phyloP scores from a whole-genome alignment of 2,888 invertebrate genomes.

The Dryocosmus kuriphilus region DNA sequence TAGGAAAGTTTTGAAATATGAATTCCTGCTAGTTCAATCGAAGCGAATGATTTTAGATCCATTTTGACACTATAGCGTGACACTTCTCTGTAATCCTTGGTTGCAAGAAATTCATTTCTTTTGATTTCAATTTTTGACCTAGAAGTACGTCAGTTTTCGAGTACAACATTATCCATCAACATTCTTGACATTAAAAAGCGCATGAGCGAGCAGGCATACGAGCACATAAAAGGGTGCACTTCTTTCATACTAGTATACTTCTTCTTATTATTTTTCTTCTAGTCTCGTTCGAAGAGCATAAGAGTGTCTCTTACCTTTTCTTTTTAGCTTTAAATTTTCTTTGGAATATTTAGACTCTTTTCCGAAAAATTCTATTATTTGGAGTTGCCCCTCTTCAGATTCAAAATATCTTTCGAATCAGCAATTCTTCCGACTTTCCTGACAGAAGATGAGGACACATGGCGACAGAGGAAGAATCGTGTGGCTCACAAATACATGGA shows the following conservation, averaged over 20 bases:
- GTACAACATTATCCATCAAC: too few species aligned
- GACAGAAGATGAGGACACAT: constrained; percentile 15
- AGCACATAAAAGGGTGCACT: too few species aligned
- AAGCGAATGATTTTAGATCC: constrained; percentile 25
- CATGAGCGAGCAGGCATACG: too few species aligned
- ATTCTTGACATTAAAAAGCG: too few species aligned
- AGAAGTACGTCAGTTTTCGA: too few species aligned
- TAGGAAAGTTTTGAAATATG: constrained; percentile 37
- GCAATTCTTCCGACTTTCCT: background rate
- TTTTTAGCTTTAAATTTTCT: too few species aligned
- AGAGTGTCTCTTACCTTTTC: too few species aligned
- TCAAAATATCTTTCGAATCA: background rate
- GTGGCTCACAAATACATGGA: constrained; percentile 12
- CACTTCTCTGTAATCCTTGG: background rate
- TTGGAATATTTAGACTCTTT: too few species aligned
- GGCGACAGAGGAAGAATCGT: constrained; percentile 29
- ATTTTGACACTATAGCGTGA: background rate
- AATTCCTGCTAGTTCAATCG: constrained; percentile 13
- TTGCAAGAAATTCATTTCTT: background rate
- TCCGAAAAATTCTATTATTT: background rate
- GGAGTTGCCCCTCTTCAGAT: background rate
- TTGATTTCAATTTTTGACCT: too few species aligned
- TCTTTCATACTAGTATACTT: too few species aligned
- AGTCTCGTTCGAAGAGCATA: too few species aligned
- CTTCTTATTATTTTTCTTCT: too few species aligned